Conservation (phyloP, 2,113 vertebrate genomes). For the Solea senegalensis region DNA sequence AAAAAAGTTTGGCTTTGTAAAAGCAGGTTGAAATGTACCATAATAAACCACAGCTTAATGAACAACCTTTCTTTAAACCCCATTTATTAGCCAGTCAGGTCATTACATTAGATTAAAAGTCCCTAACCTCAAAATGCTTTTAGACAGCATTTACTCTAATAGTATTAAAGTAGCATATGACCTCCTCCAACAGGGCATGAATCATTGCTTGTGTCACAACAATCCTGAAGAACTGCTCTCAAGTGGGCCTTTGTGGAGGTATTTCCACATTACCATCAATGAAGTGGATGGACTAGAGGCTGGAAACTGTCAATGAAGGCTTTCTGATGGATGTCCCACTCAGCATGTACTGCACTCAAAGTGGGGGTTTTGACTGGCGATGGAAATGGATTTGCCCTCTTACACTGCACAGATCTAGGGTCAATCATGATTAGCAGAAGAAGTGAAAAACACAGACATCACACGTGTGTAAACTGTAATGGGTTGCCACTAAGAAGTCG, state of each 20-base stretch:
- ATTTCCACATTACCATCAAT: slow-evolving; percentile 48
- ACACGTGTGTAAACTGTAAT: not conserved
- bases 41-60: not conserved
- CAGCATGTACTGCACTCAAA: slow-evolving; percentile 2
- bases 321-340: slow-evolving; percentile 37
- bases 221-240: slow-evolving; percentile 32
- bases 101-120: slow-evolving; percentile 14
- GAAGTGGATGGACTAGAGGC: slow-evolving; percentile 37
- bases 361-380: slow-evolving; percentile 15
- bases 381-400: slow-evolving; percentile 5
- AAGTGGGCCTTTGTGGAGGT: slow-evolving; percentile 29
- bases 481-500: no score
- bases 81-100: not conserved
- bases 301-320: slow-evolving; percentile 35
- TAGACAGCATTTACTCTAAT: slow-evolving; percentile 6
- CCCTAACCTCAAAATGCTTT: not conserved
- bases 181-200: slow-evolving; percentile 18
- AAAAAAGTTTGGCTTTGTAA: not conserved
- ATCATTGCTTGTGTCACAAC: slow-evolving; percentile 33
- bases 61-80: not conserved
- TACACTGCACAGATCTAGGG: slow-evolving; percentile 1
- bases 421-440: slow-evolving; percentile 32
- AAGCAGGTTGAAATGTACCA: not conserved
- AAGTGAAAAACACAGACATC: no score
- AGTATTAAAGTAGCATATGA: slow-evolving; percentile 11